Conservation (phyloP, 2,113 vertebrate species). For the Xiphophorus couchianus region DNA sequence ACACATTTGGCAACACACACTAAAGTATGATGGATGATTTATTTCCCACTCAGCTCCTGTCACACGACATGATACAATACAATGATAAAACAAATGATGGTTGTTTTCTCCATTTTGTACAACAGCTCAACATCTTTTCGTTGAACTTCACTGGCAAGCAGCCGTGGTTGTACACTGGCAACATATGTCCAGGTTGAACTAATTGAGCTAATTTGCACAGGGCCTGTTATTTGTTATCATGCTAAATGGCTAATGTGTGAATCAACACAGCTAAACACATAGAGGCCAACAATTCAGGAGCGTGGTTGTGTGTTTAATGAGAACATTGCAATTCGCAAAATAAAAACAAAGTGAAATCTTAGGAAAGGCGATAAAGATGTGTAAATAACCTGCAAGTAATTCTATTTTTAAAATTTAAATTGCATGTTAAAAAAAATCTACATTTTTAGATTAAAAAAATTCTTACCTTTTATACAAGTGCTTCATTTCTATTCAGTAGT, state of each 20-base stretch:
- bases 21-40: background rate
- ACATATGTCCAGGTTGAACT: slow-evolving; percentile 42
- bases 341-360: too few species aligned
- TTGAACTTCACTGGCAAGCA: slow-evolving; percentile 10
- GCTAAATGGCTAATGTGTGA: slow-evolving; percentile 22
- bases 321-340: too few species aligned
- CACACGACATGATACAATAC: slow-evolving; percentile 5
- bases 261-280: slow-evolving; percentile 12
- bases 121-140: slow-evolving; percentile 13
- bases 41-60: slow-evolving; percentile 12
- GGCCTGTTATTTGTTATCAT: slow-evolving; percentile 31
- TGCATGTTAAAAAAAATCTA: too few species aligned
- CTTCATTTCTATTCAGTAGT: background rate
- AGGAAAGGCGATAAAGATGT: too few species aligned
- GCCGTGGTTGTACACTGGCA: slow-evolving; percentile 19
- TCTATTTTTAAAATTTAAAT: too few species aligned
- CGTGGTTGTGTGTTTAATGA: background rate
- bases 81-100: background rate
- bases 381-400: too few species aligned
- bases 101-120: slow-evolving; percentile 5
- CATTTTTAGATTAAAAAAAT: background rate
- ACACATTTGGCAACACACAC: background rate
- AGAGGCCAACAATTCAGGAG: slow-evolving; percentile 8
- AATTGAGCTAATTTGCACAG: slow-evolving; percentile 18
- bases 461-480: background rate